Evolutionary conservation across 2,888 invertebrate genomes (phyloP), one percentile per base, ranked within the genome.

Genomic region (Agrilus cyanescens): DNA sequence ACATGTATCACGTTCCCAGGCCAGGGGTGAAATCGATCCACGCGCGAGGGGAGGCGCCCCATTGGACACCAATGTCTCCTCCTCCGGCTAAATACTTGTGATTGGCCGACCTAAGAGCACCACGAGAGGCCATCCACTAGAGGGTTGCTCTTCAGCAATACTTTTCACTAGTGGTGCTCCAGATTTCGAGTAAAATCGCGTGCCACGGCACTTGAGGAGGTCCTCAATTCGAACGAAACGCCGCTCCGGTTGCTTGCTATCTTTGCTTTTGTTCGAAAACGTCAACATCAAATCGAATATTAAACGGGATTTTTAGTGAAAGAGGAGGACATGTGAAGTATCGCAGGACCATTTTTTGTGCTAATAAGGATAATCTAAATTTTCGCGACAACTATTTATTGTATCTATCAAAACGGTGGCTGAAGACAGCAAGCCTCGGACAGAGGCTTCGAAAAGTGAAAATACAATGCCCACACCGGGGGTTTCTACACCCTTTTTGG

Each of bases 401-500:
- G 36, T 33, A 37, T 15, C 34, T 33, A 37, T 15, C 34, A 39
- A 59, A 58, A 59, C 44, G 18, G 63, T 66, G 66, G 66, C 65
- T 57, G 63, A 62, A 46, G 65, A 66, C 44, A 53, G 52, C 40
- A 58, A 59, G 52, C 50, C 54, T 46, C 51, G 52, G 50, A 47
- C 51, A 16, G 47, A 48, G 50, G 49, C 51, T 32, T 51, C 52
- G 44, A 46, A 49, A 41, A 51, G 46, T 40, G 45, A 33, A 31
- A 37, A 12, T 12, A 20, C 20, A 13, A 46, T 50, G 41, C 47
- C 52, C 35, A 43, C 54, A 13, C 49, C 50, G 40, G 39, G 48
- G 31, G 60, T 60, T 38, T 66, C 63, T 46, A 65, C 60, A n/a
- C 79, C 82, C 43, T 71, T 83, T 60, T 65, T 83, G 60, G 80